Conservation (phyloP, 2,888 invertebrate species). For the Candidula unifasciata region DNA sequence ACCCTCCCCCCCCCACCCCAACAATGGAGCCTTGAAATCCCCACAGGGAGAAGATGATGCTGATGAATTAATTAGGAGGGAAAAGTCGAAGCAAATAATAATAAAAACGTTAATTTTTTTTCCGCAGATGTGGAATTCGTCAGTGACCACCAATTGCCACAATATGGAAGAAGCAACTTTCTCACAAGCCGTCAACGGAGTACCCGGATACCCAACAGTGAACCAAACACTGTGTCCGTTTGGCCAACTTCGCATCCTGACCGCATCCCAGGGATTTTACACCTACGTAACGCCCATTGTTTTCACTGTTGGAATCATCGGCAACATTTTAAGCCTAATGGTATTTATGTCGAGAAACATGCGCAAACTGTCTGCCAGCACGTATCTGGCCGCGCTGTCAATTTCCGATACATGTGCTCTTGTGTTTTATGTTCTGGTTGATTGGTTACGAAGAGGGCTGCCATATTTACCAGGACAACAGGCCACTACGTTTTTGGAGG, state of each 20-base stretch:
- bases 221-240: not conserved
- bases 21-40: too few relatives aligned
- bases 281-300: conserved; percentile 86
- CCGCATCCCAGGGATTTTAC: conserved; percentile 73
- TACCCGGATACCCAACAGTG: not conserved
- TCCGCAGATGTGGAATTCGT: not conserved
- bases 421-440: conserved; percentile 80
- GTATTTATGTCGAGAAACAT: conserved; percentile 87
- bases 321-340: conserved; percentile 86
- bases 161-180: not conserved
- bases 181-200: not conserved
- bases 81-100: too few relatives aligned
- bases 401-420: conserved; percentile 86
- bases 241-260: not conserved
- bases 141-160: not conserved
- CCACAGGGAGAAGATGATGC: too few relatives aligned
- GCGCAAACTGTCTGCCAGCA: conserved; percentile 84
- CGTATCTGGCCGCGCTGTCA: conserved; percentile 87
- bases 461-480: conserved; percentile 50
- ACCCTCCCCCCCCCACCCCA: too few relatives aligned
- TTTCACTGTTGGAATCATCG: conserved; percentile 86
- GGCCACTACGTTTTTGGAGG: conserved; percentile 58
- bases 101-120: too few relatives aligned
- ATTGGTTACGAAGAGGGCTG: conserved; percentile 71
- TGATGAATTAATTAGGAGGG: too few relatives aligned